Conservation (phyloP, 2,113 vertebrate genomes). For the Ciconia stormi region DNA sequence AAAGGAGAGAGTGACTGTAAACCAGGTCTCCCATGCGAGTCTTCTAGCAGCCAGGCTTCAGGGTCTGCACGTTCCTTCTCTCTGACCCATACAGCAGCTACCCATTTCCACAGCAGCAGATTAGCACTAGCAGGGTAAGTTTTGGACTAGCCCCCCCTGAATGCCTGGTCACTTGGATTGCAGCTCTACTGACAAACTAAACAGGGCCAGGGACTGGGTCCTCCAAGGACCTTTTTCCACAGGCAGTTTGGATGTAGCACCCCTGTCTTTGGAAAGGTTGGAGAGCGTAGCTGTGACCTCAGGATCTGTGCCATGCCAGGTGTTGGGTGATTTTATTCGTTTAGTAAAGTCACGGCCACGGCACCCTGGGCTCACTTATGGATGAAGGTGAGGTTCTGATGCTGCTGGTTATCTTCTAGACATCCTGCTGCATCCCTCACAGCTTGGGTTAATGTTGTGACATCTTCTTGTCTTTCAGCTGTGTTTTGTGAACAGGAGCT, state of each 20-base stretch:
- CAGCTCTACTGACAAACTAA: neutral
- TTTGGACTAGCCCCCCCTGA: neutral
- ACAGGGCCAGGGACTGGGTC: neutral
- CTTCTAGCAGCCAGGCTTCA: neutral
- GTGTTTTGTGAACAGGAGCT: neutral
- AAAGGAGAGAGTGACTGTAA: neutral
- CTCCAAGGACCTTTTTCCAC: neutral
- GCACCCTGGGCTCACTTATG: accelerated
- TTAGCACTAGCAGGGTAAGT: neutral
- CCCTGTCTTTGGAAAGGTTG: neutral
- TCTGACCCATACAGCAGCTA: neutral
- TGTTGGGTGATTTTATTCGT: neutral
- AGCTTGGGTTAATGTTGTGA: neutral
- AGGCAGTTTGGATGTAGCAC: neutral
- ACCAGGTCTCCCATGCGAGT: neutral
- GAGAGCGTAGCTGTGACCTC: neutral
- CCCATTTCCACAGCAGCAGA: neutral
- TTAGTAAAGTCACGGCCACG: neutral
- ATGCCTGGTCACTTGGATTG: neutral
- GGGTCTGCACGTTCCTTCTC: neutral
- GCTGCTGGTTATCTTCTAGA: neutral
- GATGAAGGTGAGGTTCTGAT: neutral
- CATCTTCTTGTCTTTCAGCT: neutral
- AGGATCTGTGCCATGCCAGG: neutral
- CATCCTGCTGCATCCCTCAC: neutral